phyloP scores from a whole-genome alignment of 2,113 vertebrate genomes.

The Herpetotheres cachinnans region DNA sequence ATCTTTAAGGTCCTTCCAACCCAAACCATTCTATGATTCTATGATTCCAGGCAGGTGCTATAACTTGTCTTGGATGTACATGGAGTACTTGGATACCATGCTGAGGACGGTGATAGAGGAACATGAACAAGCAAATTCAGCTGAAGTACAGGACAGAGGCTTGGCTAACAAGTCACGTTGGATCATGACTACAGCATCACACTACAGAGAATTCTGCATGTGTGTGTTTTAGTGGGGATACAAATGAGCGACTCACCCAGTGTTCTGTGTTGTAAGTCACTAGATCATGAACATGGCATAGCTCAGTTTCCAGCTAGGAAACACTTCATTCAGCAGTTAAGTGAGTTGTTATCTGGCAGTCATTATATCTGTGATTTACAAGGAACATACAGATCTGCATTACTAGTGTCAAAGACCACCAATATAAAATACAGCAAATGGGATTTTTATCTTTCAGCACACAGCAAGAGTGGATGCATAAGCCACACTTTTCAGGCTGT shows the following conservation, averaged over 20 bases:
- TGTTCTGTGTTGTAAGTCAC: conserved; percentile 17
- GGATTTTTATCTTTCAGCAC: conserved; percentile 80
- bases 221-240: conserved; percentile 3
- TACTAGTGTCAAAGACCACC: conserved; percentile 73
- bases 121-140: not conserved
- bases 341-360: conserved; percentile 74
- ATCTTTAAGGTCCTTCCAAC: too few relatives aligned
- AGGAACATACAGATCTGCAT: conserved; percentile 66
- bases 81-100: not conserved
- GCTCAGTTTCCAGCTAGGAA: conserved; percentile 70
- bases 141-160: not conserved
- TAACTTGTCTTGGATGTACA: not conserved
- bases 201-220: not conserved
- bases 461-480: conserved; percentile 62
- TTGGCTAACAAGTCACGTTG: not conserved
- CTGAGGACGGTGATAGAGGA: not conserved
- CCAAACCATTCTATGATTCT: too few relatives aligned
- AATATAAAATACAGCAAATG: conserved; percentile 78
- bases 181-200: not conserved
- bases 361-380: conserved; percentile 79
- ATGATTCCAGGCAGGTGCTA: not conserved
- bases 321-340: conserved; percentile 73
- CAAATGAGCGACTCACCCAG: conserved; percentile 23
- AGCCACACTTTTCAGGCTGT: conserved; percentile 65
- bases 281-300: conserved; percentile 48